Base-by-base conservation (phyloP, 2,797 vertebrate genomes). In the Pantherophis alleghaniensis region DNA sequence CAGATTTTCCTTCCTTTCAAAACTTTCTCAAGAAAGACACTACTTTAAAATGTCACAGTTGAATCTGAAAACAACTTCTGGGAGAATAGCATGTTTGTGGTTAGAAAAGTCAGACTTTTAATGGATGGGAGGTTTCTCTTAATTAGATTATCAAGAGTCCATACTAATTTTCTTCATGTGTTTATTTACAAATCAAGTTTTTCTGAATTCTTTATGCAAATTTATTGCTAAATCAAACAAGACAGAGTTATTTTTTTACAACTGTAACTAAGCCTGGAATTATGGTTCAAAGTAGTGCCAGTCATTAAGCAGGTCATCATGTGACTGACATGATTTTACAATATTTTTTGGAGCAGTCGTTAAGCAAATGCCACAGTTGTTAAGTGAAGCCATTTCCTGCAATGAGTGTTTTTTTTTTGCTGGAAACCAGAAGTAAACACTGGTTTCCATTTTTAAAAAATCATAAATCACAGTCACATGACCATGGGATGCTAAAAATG, bases 141-240 rank as follows among this genome's bases (percentile, higher is more conserved):
- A 87, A 47, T 6, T 32, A 51, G 32, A 59, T 91, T 93, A 9
- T 16, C 93, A 93, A 47, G 26, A 74, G 51, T 47, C 74, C 87
- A 63, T 86, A 32, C 89, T 92, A 66, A 42, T 89, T 47, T 47
- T 26, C 51, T 59, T 89, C 79, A 51, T 61, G 55, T 93, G 1
- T 92, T 90, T 94, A 89, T 92, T 89, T 79, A 53, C 87, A 51
- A 91, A 26, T 22, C 63, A 86, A 91, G 20, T 22, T 93, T 93
- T 92, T 63, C 89, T 61, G 94, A 89, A 14, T 86, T 61, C 69
- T 92, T 91, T 57, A 89, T 95, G 79, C 37, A 94, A 86, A 61
- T 92, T 93, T 90, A 56, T 86, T 95, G 26, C 56, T 94, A 61
- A 74, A 57, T 90, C 66, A 55, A 90, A 95, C 87, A 91, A 88